Base-by-base conservation (phyloP, 2,888 invertebrate species). In the Melanostoma mellinum region DNA sequence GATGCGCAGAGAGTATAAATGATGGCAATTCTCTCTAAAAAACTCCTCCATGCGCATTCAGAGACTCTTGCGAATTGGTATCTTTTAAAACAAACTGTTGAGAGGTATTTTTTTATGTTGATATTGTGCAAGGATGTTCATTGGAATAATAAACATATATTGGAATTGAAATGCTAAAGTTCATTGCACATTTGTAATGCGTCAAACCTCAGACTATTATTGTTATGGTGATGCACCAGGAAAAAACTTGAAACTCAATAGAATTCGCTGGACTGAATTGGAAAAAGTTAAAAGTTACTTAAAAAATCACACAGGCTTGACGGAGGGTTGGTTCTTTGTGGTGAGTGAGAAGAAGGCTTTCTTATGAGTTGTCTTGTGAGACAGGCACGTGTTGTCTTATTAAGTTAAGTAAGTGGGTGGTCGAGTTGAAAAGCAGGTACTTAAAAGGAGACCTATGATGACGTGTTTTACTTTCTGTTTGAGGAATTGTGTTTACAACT, bases 181-280 rank as follows among this genome's bases (percentile, higher is more conserved):
- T 84, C 84, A 79, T 84, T 84, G 84, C 69, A 84, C 84, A 84
- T 75, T 50, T 71, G 71, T 56, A 78, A 67, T 74, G 84, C 84
- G 71, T 78, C 84, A 84, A 69, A 50, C 63, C 50, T 63, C 9
- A 63, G 48, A 63, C 63, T 50, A 84, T 67, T 73, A 73, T 77
- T 55, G 32, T 33, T 10, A 46, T 40, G 48, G 35, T 20, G 42
- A 48, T 84, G 82, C 74, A 75, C 84, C 84, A 78, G 74, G 82
- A 84, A 84, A 46, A 67, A 56, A 35, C 6, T 46, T 20, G 6
- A 35, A 6, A 46, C 6, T 69, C 33, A 50, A 73, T 38, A 44
- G 61, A 58, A 53, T 20, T 20, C 20, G 20, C 20, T 20, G 20
- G 9, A 46, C 20, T 20, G 6, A 40, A 48, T 6, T 2, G 5